Conservation (phyloP, 2,797 vertebrate genomes). For the Meriones psammophilus region DNA sequence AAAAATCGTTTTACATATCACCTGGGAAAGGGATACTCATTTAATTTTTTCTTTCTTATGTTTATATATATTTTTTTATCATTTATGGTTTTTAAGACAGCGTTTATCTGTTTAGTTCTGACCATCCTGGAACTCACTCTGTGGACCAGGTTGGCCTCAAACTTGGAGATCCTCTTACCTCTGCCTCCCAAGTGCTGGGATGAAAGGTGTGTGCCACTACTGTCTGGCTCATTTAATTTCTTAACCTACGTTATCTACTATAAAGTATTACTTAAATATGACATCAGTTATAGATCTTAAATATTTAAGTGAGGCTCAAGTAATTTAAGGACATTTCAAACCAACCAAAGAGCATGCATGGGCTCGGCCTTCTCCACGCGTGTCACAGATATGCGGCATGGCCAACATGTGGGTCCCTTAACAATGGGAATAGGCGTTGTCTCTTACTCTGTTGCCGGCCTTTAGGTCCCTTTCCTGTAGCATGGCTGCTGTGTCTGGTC, state of each 20-base stretch:
- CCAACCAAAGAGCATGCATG: too few species aligned
- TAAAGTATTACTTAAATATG: not conserved
- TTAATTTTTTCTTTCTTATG: not conserved
- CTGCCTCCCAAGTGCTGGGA: not conserved
- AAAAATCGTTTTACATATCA: not conserved
- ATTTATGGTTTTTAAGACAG: not conserved
- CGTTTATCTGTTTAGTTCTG: not conserved
- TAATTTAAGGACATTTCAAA: conserved; percentile 35
- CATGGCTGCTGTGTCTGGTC: too few species aligned
- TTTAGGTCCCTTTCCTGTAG: too few species aligned
- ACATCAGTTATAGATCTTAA: conserved; percentile 41
- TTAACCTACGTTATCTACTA: not conserved
- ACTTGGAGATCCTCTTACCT: not conserved
- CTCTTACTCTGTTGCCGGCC: too few species aligned
- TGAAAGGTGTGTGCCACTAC: not conserved
- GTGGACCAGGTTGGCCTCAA: not conserved
- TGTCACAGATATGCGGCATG: too few species aligned
- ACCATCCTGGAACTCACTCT: not conserved
- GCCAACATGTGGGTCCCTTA: too few species aligned
- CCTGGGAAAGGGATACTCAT: not conserved
- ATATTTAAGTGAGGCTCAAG: conserved; percentile 11
- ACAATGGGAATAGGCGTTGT: too few species aligned
- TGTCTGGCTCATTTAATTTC: not conserved
- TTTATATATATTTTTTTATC: not conserved
- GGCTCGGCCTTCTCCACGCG: too few species aligned